Percentiles rank a stretch among this genome's conserved stretches.
These are phyloP conservation scores for Eunapius fragilis DNA, from an alignment of 37 sponge, comb jelly and placozoan species.

Conservation along the genomic window DNA sequence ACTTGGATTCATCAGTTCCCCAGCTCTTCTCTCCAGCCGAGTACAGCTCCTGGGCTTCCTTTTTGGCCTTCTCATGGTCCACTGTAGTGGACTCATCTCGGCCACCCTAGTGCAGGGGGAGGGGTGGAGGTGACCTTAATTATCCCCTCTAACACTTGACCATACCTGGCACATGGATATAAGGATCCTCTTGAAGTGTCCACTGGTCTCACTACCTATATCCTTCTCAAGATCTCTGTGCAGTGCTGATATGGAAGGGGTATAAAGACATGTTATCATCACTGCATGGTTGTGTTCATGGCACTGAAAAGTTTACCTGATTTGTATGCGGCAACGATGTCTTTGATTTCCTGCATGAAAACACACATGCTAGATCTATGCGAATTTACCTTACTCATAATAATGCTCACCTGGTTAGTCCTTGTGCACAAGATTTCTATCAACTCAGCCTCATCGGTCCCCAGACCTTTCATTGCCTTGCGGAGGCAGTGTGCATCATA, in stretches of 20 bases:
- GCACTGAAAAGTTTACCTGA: background rate
- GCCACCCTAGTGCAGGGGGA: too few species aligned
- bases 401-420: background rate
- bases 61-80: slow-evolving; percentile 86
- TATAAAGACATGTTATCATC: background rate
- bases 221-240: slow-evolving; percentile 93
- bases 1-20: slow-evolving; percentile 98
- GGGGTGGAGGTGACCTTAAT: too few species aligned
- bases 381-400: background rate
- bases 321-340: background rate
- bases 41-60: slow-evolving; percentile 91
- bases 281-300: background rate
- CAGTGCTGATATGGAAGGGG: slow-evolving; percentile 26
- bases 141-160: too few species aligned
- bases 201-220: slow-evolving; percentile 94
- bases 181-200: slow-evolving; percentile 92
- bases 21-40: slow-evolving; percentile 95
- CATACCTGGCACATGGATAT: slow-evolving; percentile 96
- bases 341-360: background rate
- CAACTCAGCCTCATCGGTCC: slow-evolving; percentile 47
- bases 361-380: background rate
- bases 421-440: slow-evolving; percentile 49
- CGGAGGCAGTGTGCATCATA: slow-evolving; percentile 87
- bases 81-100: slow-evolving; percentile 79
- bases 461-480: slow-evolving; percentile 76